Evolutionary conservation across 2,888 invertebrate genomes (phyloP), one percentile per base, ranked within the genome.

Genomic region (Lucinisca nassula): DNA sequence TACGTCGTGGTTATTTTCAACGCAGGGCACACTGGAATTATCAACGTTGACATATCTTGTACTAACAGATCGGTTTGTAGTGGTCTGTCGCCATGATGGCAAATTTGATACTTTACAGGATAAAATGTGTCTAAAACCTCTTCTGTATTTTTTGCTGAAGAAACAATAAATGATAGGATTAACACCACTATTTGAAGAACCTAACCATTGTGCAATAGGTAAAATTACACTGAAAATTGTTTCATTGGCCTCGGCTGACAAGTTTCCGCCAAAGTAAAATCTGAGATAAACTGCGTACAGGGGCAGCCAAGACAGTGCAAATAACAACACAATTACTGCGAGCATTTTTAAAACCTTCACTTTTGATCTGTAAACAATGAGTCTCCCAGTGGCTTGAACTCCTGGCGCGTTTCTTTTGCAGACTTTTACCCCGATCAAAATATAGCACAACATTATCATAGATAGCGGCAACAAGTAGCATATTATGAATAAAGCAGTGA

Each of bases 311-410:
- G 98, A 98, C 0, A 98, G 97, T 0, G 98, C 98, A 96, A 99
- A 99, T 24, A 98, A 97, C 85, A 99, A 98, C 30, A 99, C 98
- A 55, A 99, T 99, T 30, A 98, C 98, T 0, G 98, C 98, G 87
- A 99, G 97, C 99, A 99, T 99, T 97, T 99, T 99, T 37, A 99
- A 98, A 70, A 99, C 99, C 96, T 98, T 98, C 58, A 98, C 98
- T 97, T 99, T 99, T 61, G 98, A 98, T 96, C 98, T 98, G 94
- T 99, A 93, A 35, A 95, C 95, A 24, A 91, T 84, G 49, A 93
- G 92, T 74, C 93, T 90, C 8, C 91, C 90, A 17, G 92, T 92
- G 32, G 93, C 98, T n/a, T 98, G 98, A 95, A 99, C 98, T 0
- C 98, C 98, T 0, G 99, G 99, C 90, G 99, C 98, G 90, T 98